A percentile compares a stretch with the other conserved stretches of the same genome.
phyloP scores from a whole-genome alignment of 1,140 invertebrate genomes.

The Aethina tumida region DNA sequence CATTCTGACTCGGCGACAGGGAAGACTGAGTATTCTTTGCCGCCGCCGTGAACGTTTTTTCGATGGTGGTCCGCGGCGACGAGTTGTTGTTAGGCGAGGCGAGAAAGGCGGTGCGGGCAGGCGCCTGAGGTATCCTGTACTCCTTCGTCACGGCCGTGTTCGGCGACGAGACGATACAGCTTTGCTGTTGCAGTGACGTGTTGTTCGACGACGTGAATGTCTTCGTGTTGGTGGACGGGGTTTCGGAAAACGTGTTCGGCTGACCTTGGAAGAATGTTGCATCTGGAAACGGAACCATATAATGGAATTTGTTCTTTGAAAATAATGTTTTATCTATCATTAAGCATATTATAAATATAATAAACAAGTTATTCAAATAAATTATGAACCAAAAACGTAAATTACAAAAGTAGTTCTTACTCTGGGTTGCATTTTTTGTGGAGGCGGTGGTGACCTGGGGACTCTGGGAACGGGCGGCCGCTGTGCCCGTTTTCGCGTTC shows the following conservation, averaged over 20 bases:
- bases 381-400: too few species aligned
- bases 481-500: slow-evolving; percentile 36
- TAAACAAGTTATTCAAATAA: too few species aligned
- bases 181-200: slow-evolving; percentile 51
- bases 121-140: slow-evolving; percentile 44
- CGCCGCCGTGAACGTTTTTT: slow-evolving; percentile 37
- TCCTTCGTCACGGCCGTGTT: slow-evolving; percentile 46
- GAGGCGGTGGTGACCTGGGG: slow-evolving; percentile 46
- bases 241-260: slow-evolving; percentile 26
- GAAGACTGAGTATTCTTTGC: slow-evolving; percentile 41
- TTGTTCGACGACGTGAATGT: slow-evolving; percentile 44
- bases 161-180: slow-evolving; percentile 59
- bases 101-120: slow-evolving; percentile 27
- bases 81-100: slow-evolving; percentile 26
- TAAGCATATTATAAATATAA: too few species aligned
- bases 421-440: slow-evolving; percentile 45
- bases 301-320: too few species aligned
- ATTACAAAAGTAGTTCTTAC: too few species aligned
- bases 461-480: slow-evolving; percentile 39
- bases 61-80: slow-evolving; percentile 18
- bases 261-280: too few species aligned
- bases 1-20: slow-evolving; percentile 40
- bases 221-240: slow-evolving; percentile 30
- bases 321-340: too few species aligned
- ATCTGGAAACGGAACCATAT: too few species aligned